Percentiles rank a stretch among this genome's conserved stretches.
Conservation (phyloP, 2,113 vertebrate genomes). For the Dasypus novemcinctus region DNA sequence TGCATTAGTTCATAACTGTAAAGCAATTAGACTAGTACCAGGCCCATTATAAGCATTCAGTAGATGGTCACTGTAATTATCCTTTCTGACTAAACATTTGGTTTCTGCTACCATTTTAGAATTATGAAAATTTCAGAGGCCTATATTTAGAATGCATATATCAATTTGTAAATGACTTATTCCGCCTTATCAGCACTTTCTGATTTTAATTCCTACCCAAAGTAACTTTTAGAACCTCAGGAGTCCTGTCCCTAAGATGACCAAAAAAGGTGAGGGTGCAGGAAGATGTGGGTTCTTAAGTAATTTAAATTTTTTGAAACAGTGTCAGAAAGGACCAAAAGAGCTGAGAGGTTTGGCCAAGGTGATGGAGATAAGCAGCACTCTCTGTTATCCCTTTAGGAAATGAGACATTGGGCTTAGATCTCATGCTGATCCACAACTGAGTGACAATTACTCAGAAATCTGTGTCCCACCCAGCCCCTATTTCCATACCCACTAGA, state of each 20-base stretch:
- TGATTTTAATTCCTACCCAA: not conserved
- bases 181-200: slow-evolving; percentile 30
- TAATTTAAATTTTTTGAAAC: not conserved
- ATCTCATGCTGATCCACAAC: not conserved
- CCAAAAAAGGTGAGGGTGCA: not conserved
- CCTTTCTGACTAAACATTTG: slow-evolving; percentile 76
- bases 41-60: slow-evolving; percentile 60
- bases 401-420: fast-evolving
- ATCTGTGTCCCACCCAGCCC: too few relatives aligned
- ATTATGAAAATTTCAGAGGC: slow-evolving; percentile 59
- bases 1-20: slow-evolving; percentile 59
- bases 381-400: fast-evolving
- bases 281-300: not conserved
- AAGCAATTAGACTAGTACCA: slow-evolving; percentile 67
- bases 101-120: slow-evolving; percentile 71
- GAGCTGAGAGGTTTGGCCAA: not conserved
- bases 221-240: not conserved
- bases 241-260: not conserved
- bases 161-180: slow-evolving; percentile 64
- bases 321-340: not conserved
- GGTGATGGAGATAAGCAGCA: not conserved
- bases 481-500: fast-evolving
- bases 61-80: slow-evolving; percentile 75
- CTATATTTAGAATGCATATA: slow-evolving; percentile 70
- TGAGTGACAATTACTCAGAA: not conserved